Conservation (phyloP, 2,113 vertebrate genomes). For the Desmodus rotundus region DNA sequence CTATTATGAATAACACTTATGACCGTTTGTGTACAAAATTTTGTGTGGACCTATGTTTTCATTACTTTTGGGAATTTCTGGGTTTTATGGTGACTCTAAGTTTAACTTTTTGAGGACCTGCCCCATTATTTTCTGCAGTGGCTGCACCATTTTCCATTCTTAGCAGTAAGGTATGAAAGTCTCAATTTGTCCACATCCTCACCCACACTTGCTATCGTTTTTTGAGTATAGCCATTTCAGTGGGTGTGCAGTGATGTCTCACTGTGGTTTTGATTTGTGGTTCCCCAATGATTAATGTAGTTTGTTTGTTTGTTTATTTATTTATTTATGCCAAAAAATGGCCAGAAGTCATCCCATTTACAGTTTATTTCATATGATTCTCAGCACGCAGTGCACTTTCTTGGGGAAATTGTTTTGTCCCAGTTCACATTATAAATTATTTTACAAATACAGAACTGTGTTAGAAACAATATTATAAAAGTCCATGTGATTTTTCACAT, state of each 20-base stretch:
- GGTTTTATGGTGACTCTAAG: too few species aligned
- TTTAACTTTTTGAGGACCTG: too few species aligned
- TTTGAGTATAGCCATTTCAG: not conserved
- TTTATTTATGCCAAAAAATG: too few species aligned
- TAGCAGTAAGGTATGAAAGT: not conserved
- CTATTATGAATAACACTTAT: not conserved
- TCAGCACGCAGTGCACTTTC: conserved; percentile 28
- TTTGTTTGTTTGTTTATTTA: too few species aligned
- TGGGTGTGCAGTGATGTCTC: not conserved
- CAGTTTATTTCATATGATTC: conserved; percentile 49
- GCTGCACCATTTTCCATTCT: not conserved
- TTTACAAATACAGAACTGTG: conserved; percentile 82
- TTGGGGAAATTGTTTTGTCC: conserved; percentile 25
- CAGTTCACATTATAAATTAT: conserved; percentile 85
- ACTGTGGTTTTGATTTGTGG: not conserved
- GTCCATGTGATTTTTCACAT: conserved; percentile 54
- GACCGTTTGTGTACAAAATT: not conserved
- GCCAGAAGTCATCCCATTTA: not conserved
- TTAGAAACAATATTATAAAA: conserved; percentile 82
- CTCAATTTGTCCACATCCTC: not conserved
- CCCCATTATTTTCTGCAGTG: too few species aligned
- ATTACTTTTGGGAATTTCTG: too few species aligned
- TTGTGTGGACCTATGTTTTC: too few species aligned
- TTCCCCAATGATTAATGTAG: not conserved
- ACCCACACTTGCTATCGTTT: not conserved